Percentiles rank a stretch among this genome's conserved stretches.
Conservation (phyloP, 1,140 invertebrate species). For the Orussus abietinus region DNA sequence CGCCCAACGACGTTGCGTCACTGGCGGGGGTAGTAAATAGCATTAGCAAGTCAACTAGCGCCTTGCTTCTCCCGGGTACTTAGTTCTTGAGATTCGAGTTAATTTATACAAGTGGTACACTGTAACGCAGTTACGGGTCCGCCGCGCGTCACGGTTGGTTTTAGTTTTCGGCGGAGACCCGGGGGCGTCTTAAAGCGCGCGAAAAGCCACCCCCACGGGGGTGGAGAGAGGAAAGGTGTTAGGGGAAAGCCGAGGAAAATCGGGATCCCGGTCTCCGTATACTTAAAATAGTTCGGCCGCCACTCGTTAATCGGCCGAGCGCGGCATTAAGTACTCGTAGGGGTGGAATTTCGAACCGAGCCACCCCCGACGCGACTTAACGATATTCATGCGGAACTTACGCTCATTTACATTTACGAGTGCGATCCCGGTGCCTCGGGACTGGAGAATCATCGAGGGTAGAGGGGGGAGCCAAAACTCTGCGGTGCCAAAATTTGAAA, state of each 20-base stretch:
- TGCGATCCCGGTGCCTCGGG: neutral
- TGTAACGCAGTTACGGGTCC: constrained; percentile 41
- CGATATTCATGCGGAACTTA: constrained; percentile 4
- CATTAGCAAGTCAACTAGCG: constrained; percentile 50
- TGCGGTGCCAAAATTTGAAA: no score
- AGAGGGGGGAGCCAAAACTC: no score
- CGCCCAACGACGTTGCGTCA: no score
- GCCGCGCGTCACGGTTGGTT: constrained; percentile 38
- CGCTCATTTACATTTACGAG: constrained; percentile 4
- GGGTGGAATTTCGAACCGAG: neutral
- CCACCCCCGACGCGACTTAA: constrained; percentile 7
- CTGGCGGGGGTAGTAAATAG: constrained; percentile 38
- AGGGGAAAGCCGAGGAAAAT: no score
- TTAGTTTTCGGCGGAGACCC: constrained; percentile 38
- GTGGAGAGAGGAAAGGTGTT: no score
- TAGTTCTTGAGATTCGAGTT: constrained; percentile 49
- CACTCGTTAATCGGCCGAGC: constrained; percentile 6
- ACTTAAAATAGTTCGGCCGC: no score
- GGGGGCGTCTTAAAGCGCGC: no score
- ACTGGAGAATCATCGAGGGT: no score
- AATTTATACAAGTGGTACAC: constrained; percentile 48
- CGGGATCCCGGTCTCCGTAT: no score
- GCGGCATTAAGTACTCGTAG: neutral
- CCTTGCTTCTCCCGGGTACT: constrained; percentile 35
- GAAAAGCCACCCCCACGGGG: no score